Evolutionary conservation across 2,888 invertebrate species (phyloP), one percentile per base, ranked within the genome.

Genomic region (Holacanthella duospinosa): DNA sequence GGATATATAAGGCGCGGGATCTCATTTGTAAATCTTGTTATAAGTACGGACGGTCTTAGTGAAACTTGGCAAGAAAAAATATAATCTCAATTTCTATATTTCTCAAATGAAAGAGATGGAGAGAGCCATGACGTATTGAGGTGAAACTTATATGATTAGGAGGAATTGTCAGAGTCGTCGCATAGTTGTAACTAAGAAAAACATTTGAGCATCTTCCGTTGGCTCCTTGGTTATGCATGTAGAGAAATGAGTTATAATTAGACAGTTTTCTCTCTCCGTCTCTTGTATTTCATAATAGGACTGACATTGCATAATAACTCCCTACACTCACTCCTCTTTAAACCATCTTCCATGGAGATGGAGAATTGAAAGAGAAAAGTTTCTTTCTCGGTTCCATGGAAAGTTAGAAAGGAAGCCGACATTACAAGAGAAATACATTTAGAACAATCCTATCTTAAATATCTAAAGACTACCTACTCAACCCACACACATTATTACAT

Each of bases 381-480:
- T n/a, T 53, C 9, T 53, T 53, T 9, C 9, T 53, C n/a, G 4
- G 6, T 53, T 53, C 54, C n/a, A 53, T n/a, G n/a, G n/a, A n/a
- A n/a, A n/a, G n/a, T 53, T 53, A 6, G 6, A n/a, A 57, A 29
- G 29, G 57, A 29, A 36, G 36, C 36, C 36, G 57, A 57, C 24
- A n/a, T n/a, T n/a, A n/a, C n/a, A n/a, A 57, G 29, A 57, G 27
- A 27, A 65, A 68, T 68, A 66, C 70, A 70, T 70, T 70, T 70
- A 62, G 62, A 62, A 64, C 64, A 64, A 64, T 64, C 61, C 61
- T 57, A 29, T 60, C 58, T 43, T 43, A 29, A 55, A 19, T 25
- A 24, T 43, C 3, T 21, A 27, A 21, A 48, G 21, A 24, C 59
- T 26, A 44, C 59, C 59, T 29, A 59, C 44, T 48, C 44, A 27